Base-by-base conservation (phyloP, 2,888 invertebrate species). In the Serrognathus titanus region DNA sequence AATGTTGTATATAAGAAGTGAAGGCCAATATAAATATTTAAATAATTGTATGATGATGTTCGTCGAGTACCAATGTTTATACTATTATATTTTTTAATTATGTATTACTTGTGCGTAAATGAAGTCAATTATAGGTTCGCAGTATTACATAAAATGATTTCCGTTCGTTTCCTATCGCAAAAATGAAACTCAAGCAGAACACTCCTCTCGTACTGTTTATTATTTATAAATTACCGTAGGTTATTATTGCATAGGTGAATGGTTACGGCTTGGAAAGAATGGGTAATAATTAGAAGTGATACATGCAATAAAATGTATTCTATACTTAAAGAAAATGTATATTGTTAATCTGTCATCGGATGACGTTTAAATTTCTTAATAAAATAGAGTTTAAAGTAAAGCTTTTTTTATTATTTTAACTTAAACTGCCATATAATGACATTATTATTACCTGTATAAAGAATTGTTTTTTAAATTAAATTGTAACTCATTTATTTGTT, bases 331-430 rank as follows among this genome's bases (percentile, higher is more conserved):
- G 48, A 59, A 16, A 52, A 65, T 71, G 66, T 63, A 69, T 57
- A 66, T 66, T 65, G 65, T 69, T 67, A 68, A 68, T 69, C 66
- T 60, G 71, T 74, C 71, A 70, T 73, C 66, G 68, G 67, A 72
- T 70, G 72, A 73, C 72, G 65, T 73, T 71, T 74, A 73, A 73
- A 71, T 74, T 75, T 75, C 73, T 66, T 74, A 75, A 75, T 74
- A 74, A 75, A 54, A 60, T 59, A 40, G 51, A 43, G 35, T 54
- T 47, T 43, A 46, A 46, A 47, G 36, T 47, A 38, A 41, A 37
- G 46, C 31, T 35, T 43, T 43, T 24, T 47, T 39, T 31, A 31
- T 31, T 31, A 31, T 31, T 31, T 31, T 6, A 31, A 31, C 6
- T 3, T 16, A 16, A 16, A 16, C 16, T 3, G 3, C 16, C 16